Conservation (phyloP, 2,113 vertebrate species). For the Oenanthe oenanthe region DNA sequence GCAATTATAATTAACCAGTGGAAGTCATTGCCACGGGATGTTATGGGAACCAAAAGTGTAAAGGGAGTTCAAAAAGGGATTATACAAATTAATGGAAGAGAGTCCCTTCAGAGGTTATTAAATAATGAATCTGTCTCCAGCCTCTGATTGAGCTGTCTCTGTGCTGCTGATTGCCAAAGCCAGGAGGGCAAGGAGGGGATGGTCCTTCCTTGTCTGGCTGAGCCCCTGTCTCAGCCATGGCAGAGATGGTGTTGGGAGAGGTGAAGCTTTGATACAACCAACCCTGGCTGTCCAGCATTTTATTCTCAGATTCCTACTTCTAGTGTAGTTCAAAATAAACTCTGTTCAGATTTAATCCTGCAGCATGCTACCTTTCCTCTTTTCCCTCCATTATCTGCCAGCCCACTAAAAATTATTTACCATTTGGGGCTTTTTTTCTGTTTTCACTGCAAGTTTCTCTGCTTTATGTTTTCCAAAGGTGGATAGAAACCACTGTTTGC, state of each 20-base stretch:
- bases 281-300: background rate
- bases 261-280: background rate
- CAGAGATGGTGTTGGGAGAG: background rate
- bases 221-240: background rate
- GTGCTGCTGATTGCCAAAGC: background rate
- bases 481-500: background rate
- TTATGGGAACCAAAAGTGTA: constrained; percentile 19
- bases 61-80: constrained; percentile 47
- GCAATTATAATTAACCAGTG: background rate
- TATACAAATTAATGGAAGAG: constrained; percentile 14
- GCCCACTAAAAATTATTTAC: background rate
- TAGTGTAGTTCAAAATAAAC: background rate
- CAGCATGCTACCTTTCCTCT: background rate
- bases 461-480: background rate
- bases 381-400: background rate
- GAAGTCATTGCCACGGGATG: constrained; percentile 58
- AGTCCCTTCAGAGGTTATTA: constrained; percentile 12
- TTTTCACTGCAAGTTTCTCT: background rate
- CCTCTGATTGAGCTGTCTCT: background rate
- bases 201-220: background rate
- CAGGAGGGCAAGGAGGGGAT: background rate
- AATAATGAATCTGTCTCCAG: background rate
- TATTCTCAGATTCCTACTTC: background rate
- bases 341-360: background rate
- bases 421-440: background rate